Evolutionary conservation across 1,140 invertebrate species (phyloP), one percentile per base, ranked within the genome.

Genomic region (Nasonia vitripennis): DNA sequence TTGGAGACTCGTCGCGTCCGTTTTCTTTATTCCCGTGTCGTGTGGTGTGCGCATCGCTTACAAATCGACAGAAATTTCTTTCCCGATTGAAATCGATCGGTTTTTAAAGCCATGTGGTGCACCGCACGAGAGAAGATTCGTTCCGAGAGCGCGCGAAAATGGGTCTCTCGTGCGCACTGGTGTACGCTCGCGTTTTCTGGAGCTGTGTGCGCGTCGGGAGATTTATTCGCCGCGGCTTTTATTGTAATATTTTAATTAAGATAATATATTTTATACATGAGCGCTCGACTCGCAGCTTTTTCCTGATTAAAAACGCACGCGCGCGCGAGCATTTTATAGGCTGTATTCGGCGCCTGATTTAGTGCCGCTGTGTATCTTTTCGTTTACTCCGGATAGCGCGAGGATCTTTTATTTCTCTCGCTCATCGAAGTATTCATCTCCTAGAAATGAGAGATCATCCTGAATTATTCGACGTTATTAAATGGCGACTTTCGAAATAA

Each of bases 191-290:
- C 10, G 20, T 62, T 62, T 62, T 62, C 20, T 17, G 55, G 14
- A 45, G 14, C 34, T 37, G 34, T 37, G 34, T 5, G 34, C 34
- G 34, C 5, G 34, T 20, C 73, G 14, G 34, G 37, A 70, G 62
- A 80, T 80, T 80, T 41, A 80, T 68, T 67, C 31, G 27, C 2
- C 12, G 11, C 20, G 27, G 37, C 7, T 80, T 71, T 81, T 81
- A 81, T 81, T 81, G 41, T 81, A 48, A 81, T 71, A 81, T 81
- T 81, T 81, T 81, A 81, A 81, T 81, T 81, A 51, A 81, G 79
- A 71, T 81, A 81, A 81, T 81, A 71, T 81, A 81, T 73, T 71
- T 71, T 6, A 70, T 75, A 75, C 78, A 68, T 37, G 71, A 23
- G n/a, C 45, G 41, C 31, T 31, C 45, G 34, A 78, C 34, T 37